These are phyloP conservation scores for Cassiopea andromeda DNA, from an alignment of 30 jellyfish, hydroid and myxozoan genomes.

Conservation along the genomic window DNA sequence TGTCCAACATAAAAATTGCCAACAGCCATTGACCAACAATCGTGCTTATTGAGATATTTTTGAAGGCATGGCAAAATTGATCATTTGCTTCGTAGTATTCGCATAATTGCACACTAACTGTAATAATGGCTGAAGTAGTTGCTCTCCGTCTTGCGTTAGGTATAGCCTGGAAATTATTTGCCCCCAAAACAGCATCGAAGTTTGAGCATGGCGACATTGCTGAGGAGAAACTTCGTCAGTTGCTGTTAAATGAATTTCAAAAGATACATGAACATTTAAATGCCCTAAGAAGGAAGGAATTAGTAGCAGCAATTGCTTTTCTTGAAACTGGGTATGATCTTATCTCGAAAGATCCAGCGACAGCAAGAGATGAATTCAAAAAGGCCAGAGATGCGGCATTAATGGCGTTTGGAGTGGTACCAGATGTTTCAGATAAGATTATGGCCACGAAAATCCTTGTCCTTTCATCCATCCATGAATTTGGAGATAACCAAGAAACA, in stretches of 20 bases:
- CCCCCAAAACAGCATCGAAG: slow-evolving; percentile 79
- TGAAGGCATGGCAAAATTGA: too few relatives aligned
- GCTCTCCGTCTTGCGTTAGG: slow-evolving; percentile 72
- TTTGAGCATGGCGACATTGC: slow-evolving; percentile 86
- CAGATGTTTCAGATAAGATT: slow-evolving; percentile 73
- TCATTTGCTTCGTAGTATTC: too few relatives aligned
- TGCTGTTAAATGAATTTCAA: slow-evolving; percentile 82
- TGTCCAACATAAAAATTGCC: too few relatives aligned
- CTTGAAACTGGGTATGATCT: slow-evolving; percentile 91
- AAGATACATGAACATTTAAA: slow-evolving; percentile 84
- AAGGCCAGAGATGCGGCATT: slow-evolving; percentile 92
- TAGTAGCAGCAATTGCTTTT: slow-evolving; percentile 85
- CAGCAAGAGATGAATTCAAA: slow-evolving; percentile 82
- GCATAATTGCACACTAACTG: background rate
- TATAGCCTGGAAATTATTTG: slow-evolving; percentile 90
- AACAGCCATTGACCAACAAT: too few relatives aligned
- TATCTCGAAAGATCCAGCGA: slow-evolving; percentile 55
- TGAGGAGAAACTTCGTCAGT: slow-evolving; percentile 84
- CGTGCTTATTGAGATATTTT: too few relatives aligned
- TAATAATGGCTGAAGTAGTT: slow-evolving; percentile 75
- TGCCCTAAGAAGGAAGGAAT: slow-evolving; percentile 89
- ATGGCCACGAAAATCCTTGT: slow-evolving; percentile 85
- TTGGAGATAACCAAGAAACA: slow-evolving; percentile 78
- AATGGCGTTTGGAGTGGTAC: slow-evolving; percentile 97
- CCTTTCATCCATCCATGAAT: slow-evolving; percentile 82